These are phyloP conservation scores for Meganola albula DNA, from an alignment of 2,888 invertebrate genomes.

Conservation along the genomic window DNA sequence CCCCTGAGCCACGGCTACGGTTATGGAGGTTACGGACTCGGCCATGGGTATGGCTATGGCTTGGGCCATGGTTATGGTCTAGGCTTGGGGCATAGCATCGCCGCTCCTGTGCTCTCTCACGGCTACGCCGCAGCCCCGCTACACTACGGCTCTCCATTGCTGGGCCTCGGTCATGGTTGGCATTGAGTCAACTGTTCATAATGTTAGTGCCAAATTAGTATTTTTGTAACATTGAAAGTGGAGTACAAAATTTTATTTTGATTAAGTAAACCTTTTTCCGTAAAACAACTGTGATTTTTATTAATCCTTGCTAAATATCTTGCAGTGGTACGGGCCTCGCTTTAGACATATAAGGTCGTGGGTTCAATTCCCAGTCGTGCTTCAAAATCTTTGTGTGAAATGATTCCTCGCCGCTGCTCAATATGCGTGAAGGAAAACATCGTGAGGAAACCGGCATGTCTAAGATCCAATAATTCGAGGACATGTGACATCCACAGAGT, in stretches of 20 bases:
- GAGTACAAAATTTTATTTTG: conserved; percentile 13
- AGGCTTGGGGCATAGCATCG: conserved; percentile 22
- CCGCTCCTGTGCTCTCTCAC: conserved; percentile 34
- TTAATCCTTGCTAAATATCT: too few species aligned
- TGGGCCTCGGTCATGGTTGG: conserved; percentile 55
- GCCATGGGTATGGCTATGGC: conserved; percentile 15
- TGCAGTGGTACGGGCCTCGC: too few species aligned
- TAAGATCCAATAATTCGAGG: too few species aligned
- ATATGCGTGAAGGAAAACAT: too few species aligned
- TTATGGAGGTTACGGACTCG: conserved; percentile 14
- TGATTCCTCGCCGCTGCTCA: too few species aligned
- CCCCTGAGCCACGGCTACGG: conserved; percentile 28
- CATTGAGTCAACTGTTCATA: conserved; percentile 34
- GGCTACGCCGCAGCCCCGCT: conserved; percentile 24
- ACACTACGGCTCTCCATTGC: conserved; percentile 30
- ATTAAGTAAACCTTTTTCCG: too few species aligned
- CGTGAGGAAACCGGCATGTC: too few species aligned
- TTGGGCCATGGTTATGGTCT: conserved; percentile 32
- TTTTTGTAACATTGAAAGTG: conserved; percentile 12
- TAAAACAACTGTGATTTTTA: too few species aligned
- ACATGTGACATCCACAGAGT: too few species aligned
- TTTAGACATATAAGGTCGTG: too few species aligned
- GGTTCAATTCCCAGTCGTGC: too few species aligned
- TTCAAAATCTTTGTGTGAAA: too few species aligned
- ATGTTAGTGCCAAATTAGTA: conserved; percentile 48